A percentile compares a stretch with the other conserved stretches of the same genome.
phyloP scores from a whole-genome alignment of 2,888 invertebrate genomes.

The Minunthozetes semirufus region DNA sequence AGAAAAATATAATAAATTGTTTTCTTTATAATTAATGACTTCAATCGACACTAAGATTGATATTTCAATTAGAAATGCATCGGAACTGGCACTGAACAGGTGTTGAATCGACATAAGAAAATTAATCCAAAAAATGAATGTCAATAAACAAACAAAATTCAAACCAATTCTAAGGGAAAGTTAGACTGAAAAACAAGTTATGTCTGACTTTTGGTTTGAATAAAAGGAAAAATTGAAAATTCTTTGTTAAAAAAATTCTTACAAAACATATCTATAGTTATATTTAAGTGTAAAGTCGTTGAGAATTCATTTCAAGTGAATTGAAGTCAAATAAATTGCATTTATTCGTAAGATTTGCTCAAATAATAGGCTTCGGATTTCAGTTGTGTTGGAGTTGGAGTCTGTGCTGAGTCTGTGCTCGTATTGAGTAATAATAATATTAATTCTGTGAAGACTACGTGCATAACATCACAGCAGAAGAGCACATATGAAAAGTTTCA shows the following conservation, averaged over 20 bases:
- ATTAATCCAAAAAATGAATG: no score
- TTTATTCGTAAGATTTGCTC: background rate
- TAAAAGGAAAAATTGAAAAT: background rate
- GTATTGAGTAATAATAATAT: no score
- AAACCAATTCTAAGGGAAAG: no score
- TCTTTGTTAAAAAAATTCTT: background rate
- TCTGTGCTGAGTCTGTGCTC: no score
- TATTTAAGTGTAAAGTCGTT: constrained; percentile 7
- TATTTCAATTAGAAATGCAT: background rate
- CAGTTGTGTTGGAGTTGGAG: background rate
- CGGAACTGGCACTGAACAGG: background rate
- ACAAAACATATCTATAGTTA: background rate
- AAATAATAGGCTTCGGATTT: constrained; percentile 21
- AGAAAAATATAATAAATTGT: background rate
- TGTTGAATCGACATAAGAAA: background rate
- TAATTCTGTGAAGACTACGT: background rate
- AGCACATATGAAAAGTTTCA: constrained; percentile 8
- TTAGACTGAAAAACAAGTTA: no score
- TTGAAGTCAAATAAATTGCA: background rate
- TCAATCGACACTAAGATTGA: background rate
- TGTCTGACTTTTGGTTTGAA: background rate
- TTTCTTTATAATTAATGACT: background rate
- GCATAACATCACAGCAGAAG: background rate
- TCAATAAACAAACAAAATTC: no score
- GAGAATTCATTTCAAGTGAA: constrained; percentile 7